Conservation (phyloP, 1,140 invertebrate species). For the Drosophila ohnishii region DNA sequence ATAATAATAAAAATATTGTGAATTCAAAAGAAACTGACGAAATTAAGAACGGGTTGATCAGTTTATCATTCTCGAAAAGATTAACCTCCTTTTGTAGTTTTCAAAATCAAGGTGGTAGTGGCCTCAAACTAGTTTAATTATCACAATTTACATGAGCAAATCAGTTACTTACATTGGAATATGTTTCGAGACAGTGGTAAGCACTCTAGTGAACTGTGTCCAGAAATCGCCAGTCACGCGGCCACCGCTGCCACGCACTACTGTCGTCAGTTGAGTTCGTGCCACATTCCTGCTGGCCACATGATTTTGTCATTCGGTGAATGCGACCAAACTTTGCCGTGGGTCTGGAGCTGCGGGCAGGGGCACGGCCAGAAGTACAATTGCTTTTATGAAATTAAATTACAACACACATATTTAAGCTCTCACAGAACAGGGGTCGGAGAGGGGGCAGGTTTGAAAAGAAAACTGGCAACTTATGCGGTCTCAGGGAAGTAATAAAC, state of each 20-base stretch:
- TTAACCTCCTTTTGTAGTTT: too few species aligned
- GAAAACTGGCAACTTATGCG: slow-evolving; percentile 13
- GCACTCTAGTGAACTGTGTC: neutral
- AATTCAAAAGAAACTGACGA: too few species aligned
- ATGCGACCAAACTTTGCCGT: slow-evolving; percentile 56
- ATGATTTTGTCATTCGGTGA: slow-evolving; percentile 70
- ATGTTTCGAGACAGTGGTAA: neutral
- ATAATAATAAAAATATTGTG: too few species aligned
- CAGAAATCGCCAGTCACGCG: slow-evolving; percentile 13
- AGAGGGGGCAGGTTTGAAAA: neutral
- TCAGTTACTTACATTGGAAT: neutral
- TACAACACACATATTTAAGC: slow-evolving; percentile 66
- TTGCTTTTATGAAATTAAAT: slow-evolving; percentile 80
- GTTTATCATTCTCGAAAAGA: too few species aligned
- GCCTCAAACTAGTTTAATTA: too few species aligned
- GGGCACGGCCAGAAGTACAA: slow-evolving; percentile 47
- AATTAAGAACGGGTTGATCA: too few species aligned
- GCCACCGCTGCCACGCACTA: slow-evolving; percentile 9
- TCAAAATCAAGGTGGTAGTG: too few species aligned
- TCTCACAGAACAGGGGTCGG: neutral
- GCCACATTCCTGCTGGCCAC: slow-evolving; percentile 42
- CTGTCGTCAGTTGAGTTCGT: slow-evolving; percentile 24
- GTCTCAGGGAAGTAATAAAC: slow-evolving; percentile 17
- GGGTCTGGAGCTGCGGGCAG: neutral
- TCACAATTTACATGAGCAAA: neutral